A percentile compares a stretch with the other conserved stretches of the same genome.
Conservation (phyloP, 2,888 invertebrate genomes). For the Caenorhabditis uteleia region DNA sequence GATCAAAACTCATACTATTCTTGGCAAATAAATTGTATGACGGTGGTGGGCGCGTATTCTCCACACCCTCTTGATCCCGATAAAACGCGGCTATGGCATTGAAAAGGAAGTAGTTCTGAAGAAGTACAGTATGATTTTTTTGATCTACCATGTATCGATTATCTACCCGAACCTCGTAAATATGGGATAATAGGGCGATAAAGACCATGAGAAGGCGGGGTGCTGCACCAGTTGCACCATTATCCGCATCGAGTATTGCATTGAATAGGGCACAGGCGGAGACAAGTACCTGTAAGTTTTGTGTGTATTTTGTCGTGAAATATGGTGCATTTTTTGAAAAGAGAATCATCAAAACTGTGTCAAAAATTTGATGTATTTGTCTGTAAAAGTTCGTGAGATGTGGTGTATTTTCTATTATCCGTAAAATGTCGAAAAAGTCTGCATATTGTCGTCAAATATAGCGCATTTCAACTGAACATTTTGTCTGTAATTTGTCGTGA, state of each 20-base stretch:
- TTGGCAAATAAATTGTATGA: conserved; percentile 35
- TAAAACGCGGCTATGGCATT: conserved; percentile 41
- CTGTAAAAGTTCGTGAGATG: too few species aligned
- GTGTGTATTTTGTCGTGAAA: not conserved
- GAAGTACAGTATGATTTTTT: not conserved
- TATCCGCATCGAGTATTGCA: conserved; percentile 36
- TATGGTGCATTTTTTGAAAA: not conserved
- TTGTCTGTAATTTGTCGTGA: too few species aligned
- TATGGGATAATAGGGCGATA: conserved; percentile 24
- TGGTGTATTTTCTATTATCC: too few species aligned
- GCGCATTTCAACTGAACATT: too few species aligned
- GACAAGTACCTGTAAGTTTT: conserved; percentile 21
- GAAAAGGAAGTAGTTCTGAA: conserved; percentile 49
- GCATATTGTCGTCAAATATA: too few species aligned
- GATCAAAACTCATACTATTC: too few species aligned
- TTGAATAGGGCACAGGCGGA: conserved; percentile 40
- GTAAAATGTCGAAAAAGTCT: too few species aligned
- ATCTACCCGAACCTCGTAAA: conserved; percentile 49
- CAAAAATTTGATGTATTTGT: too few species aligned
- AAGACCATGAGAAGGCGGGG: conserved; percentile 28
- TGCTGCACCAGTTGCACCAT: conserved; percentile 25
- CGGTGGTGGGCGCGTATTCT: conserved; percentile 33
- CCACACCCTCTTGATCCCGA: conserved; percentile 28
- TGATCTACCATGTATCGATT: not conserved
- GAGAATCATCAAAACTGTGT: not conserved